phyloP scores from a whole-genome alignment of 2,888 invertebrate genomes.

The Chalcosyrphus nemorum region DNA sequence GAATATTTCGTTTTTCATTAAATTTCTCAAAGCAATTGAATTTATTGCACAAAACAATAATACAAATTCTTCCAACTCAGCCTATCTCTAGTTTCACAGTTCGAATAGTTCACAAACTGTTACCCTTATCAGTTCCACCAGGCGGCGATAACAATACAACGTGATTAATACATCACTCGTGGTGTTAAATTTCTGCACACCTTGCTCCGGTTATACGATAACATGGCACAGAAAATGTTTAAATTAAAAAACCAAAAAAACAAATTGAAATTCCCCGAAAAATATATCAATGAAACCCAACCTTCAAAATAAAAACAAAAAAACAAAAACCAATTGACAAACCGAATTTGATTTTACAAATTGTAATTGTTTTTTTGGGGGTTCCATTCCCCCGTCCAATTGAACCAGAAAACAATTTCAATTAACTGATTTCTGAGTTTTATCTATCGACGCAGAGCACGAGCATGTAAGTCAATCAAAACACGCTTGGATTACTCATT shows the following conservation, averaged over 20 bases:
- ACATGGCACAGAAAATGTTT: background rate
- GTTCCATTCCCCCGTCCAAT: background rate
- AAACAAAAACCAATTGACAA: constrained; percentile 3
- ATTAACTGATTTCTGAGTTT: constrained; percentile 31
- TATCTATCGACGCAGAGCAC: constrained; percentile 6
- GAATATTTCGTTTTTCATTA: too few species aligned
- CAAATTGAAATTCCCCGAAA: constrained; percentile 11
- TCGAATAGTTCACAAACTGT: too few species aligned
- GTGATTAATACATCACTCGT: constrained; percentile 40
- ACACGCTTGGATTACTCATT: constrained; percentile 14
- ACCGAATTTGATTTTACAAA: constrained; percentile 8
- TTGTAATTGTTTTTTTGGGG: background rate
- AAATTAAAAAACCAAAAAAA: background rate
- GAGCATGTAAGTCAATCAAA: background rate
- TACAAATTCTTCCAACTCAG: constrained; percentile 3
- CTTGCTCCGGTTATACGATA: background rate
- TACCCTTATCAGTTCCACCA: constrained; percentile 9
- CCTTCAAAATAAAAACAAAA: too few species aligned
- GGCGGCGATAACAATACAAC: constrained; percentile 19
- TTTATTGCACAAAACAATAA: background rate
- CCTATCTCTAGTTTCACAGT: background rate
- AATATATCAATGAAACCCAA: background rate
- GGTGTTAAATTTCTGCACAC: constrained; percentile 40
- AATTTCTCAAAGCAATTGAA: too few species aligned
- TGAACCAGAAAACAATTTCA: constrained; percentile 45